phyloP scores from a whole-genome alignment of 2,113 vertebrate genomes.

The Mobula hypostoma region DNA sequence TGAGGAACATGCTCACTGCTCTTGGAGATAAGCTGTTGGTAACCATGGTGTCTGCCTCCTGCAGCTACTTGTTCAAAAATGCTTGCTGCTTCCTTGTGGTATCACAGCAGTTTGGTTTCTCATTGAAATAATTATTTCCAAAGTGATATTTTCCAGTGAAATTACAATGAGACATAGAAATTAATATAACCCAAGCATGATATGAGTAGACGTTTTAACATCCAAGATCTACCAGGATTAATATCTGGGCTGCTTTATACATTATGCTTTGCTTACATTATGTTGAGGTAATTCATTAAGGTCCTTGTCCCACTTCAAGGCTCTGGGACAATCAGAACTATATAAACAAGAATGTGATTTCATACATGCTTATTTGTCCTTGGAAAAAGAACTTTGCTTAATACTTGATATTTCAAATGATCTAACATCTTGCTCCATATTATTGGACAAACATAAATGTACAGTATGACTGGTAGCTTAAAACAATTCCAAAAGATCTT shows the following conservation, averaged over 20 bases:
- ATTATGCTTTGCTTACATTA: background rate
- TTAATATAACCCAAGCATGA: background rate
- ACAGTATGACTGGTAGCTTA: background rate
- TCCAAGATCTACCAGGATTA: background rate
- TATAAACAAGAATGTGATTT: background rate
- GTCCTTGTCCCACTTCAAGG: too few relatives aligned
- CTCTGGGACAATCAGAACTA: too few relatives aligned
- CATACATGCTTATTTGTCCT: background rate
- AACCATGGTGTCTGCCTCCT: background rate
- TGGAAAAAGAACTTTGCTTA: background rate
- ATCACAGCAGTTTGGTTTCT: background rate
- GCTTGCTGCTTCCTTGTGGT: too few relatives aligned
- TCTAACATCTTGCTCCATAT: background rate
- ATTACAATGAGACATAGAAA: background rate
- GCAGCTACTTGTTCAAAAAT: too few relatives aligned
- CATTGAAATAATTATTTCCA: background rate
- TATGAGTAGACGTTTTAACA: background rate
- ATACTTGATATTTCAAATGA: background rate
- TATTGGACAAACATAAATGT: background rate
- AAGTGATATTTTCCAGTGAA: background rate
- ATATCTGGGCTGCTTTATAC: background rate
- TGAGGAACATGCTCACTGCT: too few relatives aligned
- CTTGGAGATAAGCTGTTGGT: background rate
- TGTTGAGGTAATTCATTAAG: background rate
- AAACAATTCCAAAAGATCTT: background rate